These are phyloP conservation scores for Chloroceryle aenea DNA, from an alignment of 2,113 vertebrate species.

Conservation along the genomic window DNA sequence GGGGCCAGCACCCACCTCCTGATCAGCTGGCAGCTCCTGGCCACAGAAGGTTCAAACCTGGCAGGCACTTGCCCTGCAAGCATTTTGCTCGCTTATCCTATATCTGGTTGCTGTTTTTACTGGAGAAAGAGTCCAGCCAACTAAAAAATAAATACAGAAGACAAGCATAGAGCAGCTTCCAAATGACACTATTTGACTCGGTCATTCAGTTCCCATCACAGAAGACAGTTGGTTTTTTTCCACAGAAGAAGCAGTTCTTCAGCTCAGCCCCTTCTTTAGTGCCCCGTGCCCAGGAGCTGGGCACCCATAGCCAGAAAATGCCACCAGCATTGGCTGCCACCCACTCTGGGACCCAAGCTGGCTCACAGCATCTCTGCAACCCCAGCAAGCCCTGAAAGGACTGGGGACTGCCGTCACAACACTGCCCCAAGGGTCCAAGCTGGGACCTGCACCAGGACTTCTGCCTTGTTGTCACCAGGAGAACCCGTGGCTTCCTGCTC, in stretches of 20 bases:
- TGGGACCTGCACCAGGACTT: background rate
- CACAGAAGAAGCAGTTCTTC: background rate
- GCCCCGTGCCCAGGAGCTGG: background rate
- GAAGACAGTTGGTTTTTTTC: background rate
- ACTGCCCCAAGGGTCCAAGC: background rate
- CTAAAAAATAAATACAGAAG: background rate
- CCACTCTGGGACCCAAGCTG: background rate
- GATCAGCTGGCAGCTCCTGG: fast-evolving
- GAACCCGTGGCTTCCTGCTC: background rate
- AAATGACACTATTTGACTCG: background rate
- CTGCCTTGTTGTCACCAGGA: background rate
- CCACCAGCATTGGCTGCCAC: background rate
- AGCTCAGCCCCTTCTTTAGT: background rate
- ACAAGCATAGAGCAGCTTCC: background rate
- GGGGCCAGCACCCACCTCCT: background rate
- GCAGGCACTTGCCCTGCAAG: background rate
- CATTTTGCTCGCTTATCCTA: fast-evolving
- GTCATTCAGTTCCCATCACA: background rate
- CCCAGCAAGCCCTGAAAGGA: background rate
- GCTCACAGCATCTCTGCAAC: background rate
- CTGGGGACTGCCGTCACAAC: background rate
- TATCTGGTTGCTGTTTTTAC: background rate
- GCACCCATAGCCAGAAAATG: background rate
- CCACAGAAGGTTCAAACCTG: background rate
- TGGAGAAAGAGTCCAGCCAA: background rate